Evolutionary conservation across 1,140 invertebrate species (phyloP).

Genomic region (Cyclargus thomasi): DNA sequence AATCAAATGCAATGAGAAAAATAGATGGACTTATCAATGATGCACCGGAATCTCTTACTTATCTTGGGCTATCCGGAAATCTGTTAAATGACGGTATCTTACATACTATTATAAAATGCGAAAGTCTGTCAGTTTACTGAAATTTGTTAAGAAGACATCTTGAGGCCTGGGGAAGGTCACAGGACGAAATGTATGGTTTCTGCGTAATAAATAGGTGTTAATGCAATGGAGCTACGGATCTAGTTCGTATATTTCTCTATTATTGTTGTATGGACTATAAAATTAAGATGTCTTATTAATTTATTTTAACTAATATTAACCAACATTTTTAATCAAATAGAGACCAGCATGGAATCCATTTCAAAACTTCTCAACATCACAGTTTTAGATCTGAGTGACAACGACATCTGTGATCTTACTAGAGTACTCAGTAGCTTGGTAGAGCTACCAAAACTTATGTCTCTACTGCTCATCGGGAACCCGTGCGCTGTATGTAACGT

Average conservation of each 20-base stretch:
- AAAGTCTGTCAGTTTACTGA: background rate
- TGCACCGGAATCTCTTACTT: constrained; percentile 46
- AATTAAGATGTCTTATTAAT: too few species aligned
- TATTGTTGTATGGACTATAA: too few species aligned
- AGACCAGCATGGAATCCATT: constrained; percentile 29
- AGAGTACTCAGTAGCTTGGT: constrained; percentile 50
- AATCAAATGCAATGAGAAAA: constrained; percentile 46
- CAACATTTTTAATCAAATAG: constrained; percentile 34
- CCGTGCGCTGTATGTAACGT: constrained; percentile 67
- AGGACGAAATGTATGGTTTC: too few species aligned
- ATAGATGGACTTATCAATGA: constrained; percentile 39
- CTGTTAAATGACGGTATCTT: constrained; percentile 45
- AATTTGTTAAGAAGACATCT: background rate
- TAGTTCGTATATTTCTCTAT: too few species aligned
- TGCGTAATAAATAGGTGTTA: too few species aligned
- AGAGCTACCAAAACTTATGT: constrained; percentile 49
- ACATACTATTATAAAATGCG: constrained; percentile 10
- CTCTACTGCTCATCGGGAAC: constrained; percentile 69
- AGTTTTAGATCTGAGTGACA: constrained; percentile 70
- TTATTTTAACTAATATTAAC: constrained; percentile 3
- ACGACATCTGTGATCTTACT: constrained; percentile 72
- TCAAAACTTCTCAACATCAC: constrained; percentile 40
- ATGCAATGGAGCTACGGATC: too few species aligned
- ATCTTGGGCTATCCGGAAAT: constrained; percentile 55
- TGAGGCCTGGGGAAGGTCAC: background rate